Evolutionary conservation across 1,140 invertebrate species (phyloP), one percentile per base, ranked within the genome.

Genomic region (Rhizoglyphus robini): DNA sequence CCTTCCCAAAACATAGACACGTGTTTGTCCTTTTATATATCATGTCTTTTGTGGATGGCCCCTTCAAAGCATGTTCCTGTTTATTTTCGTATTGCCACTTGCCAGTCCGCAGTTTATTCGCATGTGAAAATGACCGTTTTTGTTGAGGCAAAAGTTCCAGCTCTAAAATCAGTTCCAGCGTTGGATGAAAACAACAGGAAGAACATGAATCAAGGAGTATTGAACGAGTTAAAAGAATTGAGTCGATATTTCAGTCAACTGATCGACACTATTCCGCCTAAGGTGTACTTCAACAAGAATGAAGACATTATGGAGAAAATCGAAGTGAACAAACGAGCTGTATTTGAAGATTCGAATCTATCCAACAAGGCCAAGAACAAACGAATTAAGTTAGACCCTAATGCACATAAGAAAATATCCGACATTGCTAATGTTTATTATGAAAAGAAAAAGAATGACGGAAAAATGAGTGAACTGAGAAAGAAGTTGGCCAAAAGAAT

Each of bases 191-290:
- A n/a, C n/a, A n/a, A n/a, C n/a, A n/a, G 18, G 36, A 41, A 41
- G 8, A 41, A 8, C 36, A 41, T 41, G 36, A 18, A 41, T 41
- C 36, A 41, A n/a, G n/a, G n/a, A n/a, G n/a, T n/a, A n/a, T n/a
- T n/a, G n/a, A n/a, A n/a, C n/a, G n/a, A n/a, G 36, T 41, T 41
- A 41, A 27, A 27, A 11, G 3, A 64, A 57, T 34, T 48, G 3
- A 51, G 27, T 38, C 5, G n/a, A 11, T 64, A 64, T 31, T 64
- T 64, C 30, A 48, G 15, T 4, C n/a, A 23, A 20, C 41, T 64
- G n/a, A 67, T 65, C 25, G 59, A 65, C 46, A 3, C 23, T 20
- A 65, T 65, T 65, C 64, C 64, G 46, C 3, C 64, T 15, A 65
- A 65, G 41, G 31, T 65, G 8, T 65, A 66, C 32, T 65, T 64